phyloP scores from a whole-genome alignment of 1,140 invertebrate species.

The Drosophila punjabiensis region DNA sequence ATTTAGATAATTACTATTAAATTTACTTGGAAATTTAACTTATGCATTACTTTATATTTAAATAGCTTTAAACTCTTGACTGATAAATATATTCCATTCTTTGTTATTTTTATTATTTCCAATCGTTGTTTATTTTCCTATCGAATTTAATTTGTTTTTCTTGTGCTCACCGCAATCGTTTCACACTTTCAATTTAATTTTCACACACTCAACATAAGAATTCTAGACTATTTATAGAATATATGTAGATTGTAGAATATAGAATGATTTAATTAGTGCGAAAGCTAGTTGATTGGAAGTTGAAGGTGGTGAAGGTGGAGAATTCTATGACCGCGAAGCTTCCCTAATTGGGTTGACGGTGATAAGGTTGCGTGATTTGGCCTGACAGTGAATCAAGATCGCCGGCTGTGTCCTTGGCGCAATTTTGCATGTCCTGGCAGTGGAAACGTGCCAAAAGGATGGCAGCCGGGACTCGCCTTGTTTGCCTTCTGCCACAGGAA shows the following conservation, averaged over 20 bases:
- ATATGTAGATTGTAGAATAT: not conserved
- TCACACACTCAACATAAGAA: conserved; percentile 32
- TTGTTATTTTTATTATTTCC: not conserved
- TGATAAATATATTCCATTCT: not conserved
- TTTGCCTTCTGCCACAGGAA: conserved; percentile 24
- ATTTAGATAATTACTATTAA: not conserved
- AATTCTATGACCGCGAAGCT: not conserved
- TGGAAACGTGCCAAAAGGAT: conserved; percentile 12
- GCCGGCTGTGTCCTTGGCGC: conserved; percentile 30
- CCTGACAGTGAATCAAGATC: conserved; percentile 47
- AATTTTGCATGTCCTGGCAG: conserved; percentile 47
- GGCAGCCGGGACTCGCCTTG: conserved; percentile 27
- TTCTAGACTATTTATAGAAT: conserved; percentile 30
- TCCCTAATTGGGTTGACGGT: conserved; percentile 44
- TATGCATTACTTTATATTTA: not conserved
- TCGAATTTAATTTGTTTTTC: conserved; percentile 39
- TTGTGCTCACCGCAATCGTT: conserved; percentile 1
- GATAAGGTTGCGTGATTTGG: conserved; percentile 52
- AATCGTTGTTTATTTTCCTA: conserved; percentile 26
- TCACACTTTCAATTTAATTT: conserved; percentile 23
- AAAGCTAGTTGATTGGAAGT: conserved; percentile 9
- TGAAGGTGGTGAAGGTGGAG: no score
- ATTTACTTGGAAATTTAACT: not conserved
- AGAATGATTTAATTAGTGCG: conserved; percentile 47
- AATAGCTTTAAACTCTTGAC: not conserved